A percentile compares a stretch with the other conserved stretches of the same genome.
Conservation (phyloP, 2,888 invertebrate genomes). For the Octodonta nipae region DNA sequence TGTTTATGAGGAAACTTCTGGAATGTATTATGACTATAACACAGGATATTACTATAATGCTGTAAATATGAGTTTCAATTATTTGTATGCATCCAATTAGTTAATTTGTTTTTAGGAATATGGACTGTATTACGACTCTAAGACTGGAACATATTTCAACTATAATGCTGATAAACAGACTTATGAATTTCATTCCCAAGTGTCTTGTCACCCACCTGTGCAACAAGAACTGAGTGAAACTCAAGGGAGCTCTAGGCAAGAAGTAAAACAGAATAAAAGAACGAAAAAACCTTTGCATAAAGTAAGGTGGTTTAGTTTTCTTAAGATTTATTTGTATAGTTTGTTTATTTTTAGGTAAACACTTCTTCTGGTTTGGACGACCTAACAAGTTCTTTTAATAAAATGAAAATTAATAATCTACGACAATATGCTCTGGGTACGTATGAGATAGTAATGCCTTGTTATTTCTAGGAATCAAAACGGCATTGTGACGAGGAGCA, state of each 20-base stretch:
- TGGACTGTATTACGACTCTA: constrained; percentile 79
- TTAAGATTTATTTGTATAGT: too few relatives aligned
- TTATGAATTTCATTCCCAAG: constrained; percentile 72
- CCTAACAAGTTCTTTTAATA: constrained; percentile 31
- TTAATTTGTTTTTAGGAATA: constrained; percentile 48
- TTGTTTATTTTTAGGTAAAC: constrained; percentile 35
- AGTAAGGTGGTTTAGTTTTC: too few relatives aligned
- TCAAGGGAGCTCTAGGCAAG: constrained; percentile 8
- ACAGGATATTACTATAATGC: constrained; percentile 85
- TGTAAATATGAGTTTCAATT: constrained; percentile 4
- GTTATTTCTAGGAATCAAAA: constrained; percentile 32
- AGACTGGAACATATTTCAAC: constrained; percentile 68
- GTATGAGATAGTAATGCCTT: constrained; percentile 32
- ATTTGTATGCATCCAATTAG: not conserved
- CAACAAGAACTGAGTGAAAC: constrained; percentile 5
- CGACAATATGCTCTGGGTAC: constrained; percentile 42
- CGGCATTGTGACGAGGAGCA: constrained; percentile 14
- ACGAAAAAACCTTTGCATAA: constrained; percentile 10
- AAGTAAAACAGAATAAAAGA: constrained; percentile 13
- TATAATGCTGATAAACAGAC: constrained; percentile 63
- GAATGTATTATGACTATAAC: constrained; percentile 77
- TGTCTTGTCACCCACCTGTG: constrained; percentile 20
- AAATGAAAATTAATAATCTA: constrained; percentile 39
- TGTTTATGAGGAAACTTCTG: constrained; percentile 74
- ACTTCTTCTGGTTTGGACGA: constrained; percentile 32